A percentile compares a stretch with the other conserved stretches of the same genome.
phyloP scores from a whole-genome alignment of 2,888 invertebrate genomes.

The Rhaphigaster nebulosa region DNA sequence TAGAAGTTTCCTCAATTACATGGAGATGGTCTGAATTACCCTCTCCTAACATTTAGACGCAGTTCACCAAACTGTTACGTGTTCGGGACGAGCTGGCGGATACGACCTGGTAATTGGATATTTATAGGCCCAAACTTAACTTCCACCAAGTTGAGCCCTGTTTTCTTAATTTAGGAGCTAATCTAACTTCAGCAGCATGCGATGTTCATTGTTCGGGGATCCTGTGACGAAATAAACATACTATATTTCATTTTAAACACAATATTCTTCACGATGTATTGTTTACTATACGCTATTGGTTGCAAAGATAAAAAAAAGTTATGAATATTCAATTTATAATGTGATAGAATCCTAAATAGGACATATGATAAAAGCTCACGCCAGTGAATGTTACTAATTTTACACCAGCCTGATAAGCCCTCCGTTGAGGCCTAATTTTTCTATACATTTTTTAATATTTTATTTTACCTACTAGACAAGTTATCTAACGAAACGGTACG shows the following conservation, averaged over 20 bases:
- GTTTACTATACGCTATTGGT: too few species aligned
- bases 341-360: too few species aligned
- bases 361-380: too few species aligned
- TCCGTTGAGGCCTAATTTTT: too few species aligned
- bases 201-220: neutral
- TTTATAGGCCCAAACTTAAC: constrained; percentile 13
- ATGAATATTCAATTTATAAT: too few species aligned
- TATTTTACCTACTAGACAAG: too few species aligned
- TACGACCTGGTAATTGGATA: constrained; percentile 13
- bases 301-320: too few species aligned
- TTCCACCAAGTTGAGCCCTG: neutral
- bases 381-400: too few species aligned
- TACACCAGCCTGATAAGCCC: too few species aligned
- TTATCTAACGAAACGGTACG: too few species aligned
- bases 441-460: too few species aligned
- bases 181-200: constrained; percentile 9
- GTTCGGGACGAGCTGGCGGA: neutral
- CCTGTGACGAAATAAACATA: neutral
- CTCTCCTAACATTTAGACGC: neutral
- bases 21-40: neutral
- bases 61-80: constrained; percentile 10
- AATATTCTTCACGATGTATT: too few species aligned
- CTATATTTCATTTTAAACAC: neutral
- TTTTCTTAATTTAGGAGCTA: constrained; percentile 19
- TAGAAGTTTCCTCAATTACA: constrained; percentile 24